Conservation (phyloP, 2,888 invertebrate genomes). For the Matsumyia berberina region DNA sequence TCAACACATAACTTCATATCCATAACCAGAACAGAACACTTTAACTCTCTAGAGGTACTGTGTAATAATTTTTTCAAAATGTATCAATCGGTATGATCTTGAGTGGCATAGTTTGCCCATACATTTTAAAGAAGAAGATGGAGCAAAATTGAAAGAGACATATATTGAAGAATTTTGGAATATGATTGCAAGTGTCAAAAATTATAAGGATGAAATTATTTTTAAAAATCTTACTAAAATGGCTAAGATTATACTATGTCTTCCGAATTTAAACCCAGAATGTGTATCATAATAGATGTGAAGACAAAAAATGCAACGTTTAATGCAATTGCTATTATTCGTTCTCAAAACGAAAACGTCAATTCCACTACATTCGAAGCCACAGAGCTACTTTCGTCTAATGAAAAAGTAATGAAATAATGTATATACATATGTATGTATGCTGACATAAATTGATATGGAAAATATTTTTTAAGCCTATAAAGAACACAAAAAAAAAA, state of each 20-base stretch:
- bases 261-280: constrained; percentile 8
- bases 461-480: no score
- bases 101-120: not conserved
- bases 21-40: not conserved
- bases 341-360: no score
- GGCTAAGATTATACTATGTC: not conserved
- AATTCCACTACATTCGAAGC: no score
- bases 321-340: no score
- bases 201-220: constrained; percentile 6
- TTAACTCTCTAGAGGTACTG: not conserved
- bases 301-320: not conserved
- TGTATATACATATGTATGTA: no score
- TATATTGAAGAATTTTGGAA: constrained; percentile 7
- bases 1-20: no score
- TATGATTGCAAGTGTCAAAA: not conserved
- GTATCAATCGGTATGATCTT: not conserved
- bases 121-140: not conserved
- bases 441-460: no score
- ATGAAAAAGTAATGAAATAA: no score
- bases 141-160: not conserved
- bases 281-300: not conserved
- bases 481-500: no score
- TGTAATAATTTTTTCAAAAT: constrained; percentile 7
- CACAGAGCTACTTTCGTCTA: no score
- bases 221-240: constrained; percentile 4